Evolutionary conservation across 2,797 vertebrate genomes (phyloP).

Genomic region (Heliangelus exortis): DNA sequence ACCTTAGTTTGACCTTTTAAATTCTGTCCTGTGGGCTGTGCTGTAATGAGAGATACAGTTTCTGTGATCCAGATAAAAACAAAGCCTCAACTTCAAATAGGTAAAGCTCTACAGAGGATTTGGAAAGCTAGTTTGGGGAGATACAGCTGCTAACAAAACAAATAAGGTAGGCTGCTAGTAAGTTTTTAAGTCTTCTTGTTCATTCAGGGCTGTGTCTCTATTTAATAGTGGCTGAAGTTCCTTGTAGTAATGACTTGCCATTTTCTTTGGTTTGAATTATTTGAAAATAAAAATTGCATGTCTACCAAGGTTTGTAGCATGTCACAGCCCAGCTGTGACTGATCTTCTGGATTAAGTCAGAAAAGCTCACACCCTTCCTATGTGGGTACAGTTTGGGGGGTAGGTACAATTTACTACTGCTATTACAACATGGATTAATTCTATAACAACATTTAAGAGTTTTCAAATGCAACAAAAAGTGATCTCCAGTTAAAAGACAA

Average conservation of each 20-base stretch:
- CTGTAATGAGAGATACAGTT: slow-evolving; percentile 23
- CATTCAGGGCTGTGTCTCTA: neutral
- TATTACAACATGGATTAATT: neutral
- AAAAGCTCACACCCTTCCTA: neutral
- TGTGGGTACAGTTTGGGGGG: neutral
- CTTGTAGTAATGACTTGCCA: neutral
- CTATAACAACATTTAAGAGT: fast-evolving
- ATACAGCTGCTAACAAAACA: neutral
- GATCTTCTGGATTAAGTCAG: neutral
- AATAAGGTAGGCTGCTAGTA: neutral
- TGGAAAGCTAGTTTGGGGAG: neutral
- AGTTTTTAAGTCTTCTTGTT: neutral
- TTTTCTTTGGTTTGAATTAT: neutral
- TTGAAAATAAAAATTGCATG: neutral
- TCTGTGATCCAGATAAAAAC: neutral
- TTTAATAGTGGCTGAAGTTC: neutral
- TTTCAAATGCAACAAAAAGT: neutral
- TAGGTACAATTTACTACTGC: neutral
- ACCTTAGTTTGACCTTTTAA: slow-evolving; percentile 38
- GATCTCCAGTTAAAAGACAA: neutral
- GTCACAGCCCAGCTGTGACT: neutral
- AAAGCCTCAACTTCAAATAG: slow-evolving; percentile 3
- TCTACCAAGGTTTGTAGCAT: neutral
- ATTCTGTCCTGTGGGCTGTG: neutral
- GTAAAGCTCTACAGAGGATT: slow-evolving; percentile 16